Base-by-base conservation (phyloP, 2,797 vertebrate species). In the Rhabdophis nuchalis region DNA sequence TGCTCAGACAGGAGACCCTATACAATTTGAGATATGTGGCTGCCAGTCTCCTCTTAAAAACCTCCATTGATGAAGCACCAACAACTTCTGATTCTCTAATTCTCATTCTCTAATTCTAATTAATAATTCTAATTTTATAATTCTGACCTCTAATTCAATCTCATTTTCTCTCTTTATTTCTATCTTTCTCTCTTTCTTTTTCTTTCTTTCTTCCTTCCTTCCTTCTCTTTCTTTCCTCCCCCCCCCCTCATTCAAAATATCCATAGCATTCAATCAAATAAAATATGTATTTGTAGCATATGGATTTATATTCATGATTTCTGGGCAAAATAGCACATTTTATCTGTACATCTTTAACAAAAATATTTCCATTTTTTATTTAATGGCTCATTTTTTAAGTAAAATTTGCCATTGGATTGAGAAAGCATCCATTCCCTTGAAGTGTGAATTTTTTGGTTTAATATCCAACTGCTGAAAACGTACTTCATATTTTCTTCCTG, bases 181-280 rank as follows among this genome's bases (percentile, higher is more conserved):
- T 4, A 3, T 29, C 58, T 1, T 11, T 61, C 4, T 4, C 9
- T 60, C 25, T 1, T 25, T 23, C 23, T 2, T 25, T 25, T 56
- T 5, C 5, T 56, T 58, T 9, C 3, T 27, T 10, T 9, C 11
- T 10, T 4, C 9, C 25, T 3, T 8, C 0, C 9, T 3, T 7
- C 6, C 23, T 8, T 5, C 20, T 58, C 23, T 2, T 16, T 18
- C 56, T 0, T 8, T 25, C 58, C 8, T 1, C 10, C 58, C 5
- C 46, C 5, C 46, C 5, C 46, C 5, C 46, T 46, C 46, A 0
- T 5, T 50, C 46, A 50, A 54, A 54, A 54, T 16, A 20, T 0
- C 16, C 32, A 20, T 36, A 72, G 32, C 16, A 32, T 68, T 72
- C 68, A 16, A 20, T 72, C 7, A 72, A 36, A 36, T 7, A 72